A percentile compares a stretch with the other conserved stretches of the same genome.
phyloP scores from a whole-genome alignment of 2,797 vertebrate genomes.

The Brachymystax lenok region DNA sequence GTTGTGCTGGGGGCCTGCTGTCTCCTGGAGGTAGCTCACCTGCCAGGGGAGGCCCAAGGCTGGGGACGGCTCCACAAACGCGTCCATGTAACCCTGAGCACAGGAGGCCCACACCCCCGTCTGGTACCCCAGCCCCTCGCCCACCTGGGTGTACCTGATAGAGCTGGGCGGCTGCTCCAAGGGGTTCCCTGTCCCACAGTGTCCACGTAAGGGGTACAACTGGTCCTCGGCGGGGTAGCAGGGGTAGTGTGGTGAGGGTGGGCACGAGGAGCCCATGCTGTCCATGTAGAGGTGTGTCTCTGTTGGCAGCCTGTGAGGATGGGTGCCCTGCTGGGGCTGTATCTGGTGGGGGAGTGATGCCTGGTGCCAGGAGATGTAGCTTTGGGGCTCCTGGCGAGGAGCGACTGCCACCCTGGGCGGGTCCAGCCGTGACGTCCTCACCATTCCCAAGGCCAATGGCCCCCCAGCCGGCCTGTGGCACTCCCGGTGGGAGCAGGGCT shows the following conservation, averaged over 20 bases:
- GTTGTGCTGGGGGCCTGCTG: conserved; percentile 69
- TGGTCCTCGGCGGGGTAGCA: conserved; percentile 72
- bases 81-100: conserved; percentile 70
- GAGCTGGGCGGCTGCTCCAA: conserved; percentile 61
- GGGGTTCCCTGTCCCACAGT: conserved; percentile 57
- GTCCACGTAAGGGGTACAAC: conserved; percentile 60
- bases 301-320: conserved; percentile 40
- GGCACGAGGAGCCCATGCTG: conserved; percentile 58
- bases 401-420: conserved; percentile 47
- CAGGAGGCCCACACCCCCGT: conserved; percentile 65
- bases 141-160: conserved; percentile 53
- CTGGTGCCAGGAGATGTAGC: conserved; percentile 59
- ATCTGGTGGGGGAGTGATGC: conserved; percentile 60
- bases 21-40: conserved; percentile 75
- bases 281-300: conserved; percentile 67
- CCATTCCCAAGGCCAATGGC: conserved; percentile 14
- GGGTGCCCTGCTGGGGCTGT: conserved; percentile 47
- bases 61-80: conserved; percentile 60
- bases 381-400: conserved; percentile 60
- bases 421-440: conserved; percentile 46
- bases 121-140: conserved; percentile 67
- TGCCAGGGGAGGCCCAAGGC: conserved; percentile 77
- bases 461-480: conserved; percentile 53
- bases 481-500: conserved; percentile 69
- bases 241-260: conserved; percentile 75